Conservation (phyloP, 2,888 invertebrate genomes). For the Zele albiditarsus region DNA sequence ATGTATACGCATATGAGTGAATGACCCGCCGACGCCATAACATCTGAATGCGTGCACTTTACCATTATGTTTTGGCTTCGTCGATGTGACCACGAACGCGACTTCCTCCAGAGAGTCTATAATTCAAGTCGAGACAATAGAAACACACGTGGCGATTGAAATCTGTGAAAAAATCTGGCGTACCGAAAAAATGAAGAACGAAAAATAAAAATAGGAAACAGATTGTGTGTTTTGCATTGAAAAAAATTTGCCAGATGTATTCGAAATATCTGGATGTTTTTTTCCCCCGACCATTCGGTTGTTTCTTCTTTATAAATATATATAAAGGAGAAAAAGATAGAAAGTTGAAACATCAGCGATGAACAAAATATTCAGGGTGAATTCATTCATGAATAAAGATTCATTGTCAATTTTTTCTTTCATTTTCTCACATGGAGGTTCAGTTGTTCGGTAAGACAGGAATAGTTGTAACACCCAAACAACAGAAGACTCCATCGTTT, state of each 20-base stretch:
- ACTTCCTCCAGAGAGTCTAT: conserved; percentile 40
- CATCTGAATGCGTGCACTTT: conserved; percentile 37
- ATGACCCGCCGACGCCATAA: conserved; percentile 23
- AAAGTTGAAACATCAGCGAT: too few species aligned
- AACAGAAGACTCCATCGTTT: too few species aligned
- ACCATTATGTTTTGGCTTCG: conserved; percentile 44
- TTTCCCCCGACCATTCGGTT: too few species aligned
- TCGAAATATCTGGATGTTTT: not conserved
- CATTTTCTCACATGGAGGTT: too few species aligned
- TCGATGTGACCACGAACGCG: conserved; percentile 24
- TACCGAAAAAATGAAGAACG: not conserved
- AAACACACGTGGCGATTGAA: not conserved
- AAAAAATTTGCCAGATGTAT: not conserved
- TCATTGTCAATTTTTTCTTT: too few species aligned
- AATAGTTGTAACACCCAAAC: too few species aligned
- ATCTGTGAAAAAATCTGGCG: not conserved
- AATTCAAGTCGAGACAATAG: not conserved
- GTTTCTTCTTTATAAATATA: too few species aligned
- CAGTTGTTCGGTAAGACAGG: too few species aligned
- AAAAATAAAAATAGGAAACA: not conserved
- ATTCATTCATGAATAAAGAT: too few species aligned
- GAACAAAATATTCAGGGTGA: too few species aligned
- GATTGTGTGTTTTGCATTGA: not conserved
- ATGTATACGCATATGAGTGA: too few species aligned
- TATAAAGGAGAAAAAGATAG: too few species aligned